Base-by-base conservation (phyloP, 2,797 vertebrate species). In the Notamacropus eugenii region DNA sequence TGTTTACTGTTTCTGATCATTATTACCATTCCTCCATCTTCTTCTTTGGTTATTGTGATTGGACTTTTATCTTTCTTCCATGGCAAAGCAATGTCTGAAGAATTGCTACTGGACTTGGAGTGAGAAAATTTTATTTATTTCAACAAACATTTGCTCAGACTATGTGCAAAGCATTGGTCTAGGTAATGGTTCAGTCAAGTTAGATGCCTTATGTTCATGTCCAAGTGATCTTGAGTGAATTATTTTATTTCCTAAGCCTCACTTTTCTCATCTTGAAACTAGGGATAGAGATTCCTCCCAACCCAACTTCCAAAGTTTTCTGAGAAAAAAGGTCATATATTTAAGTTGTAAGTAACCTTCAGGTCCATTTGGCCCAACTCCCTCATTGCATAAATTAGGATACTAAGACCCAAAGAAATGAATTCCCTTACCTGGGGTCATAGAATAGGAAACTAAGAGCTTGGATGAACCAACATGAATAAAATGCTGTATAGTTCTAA, bases 21-120 rank as follows among this genome's bases (percentile, higher is more conserved):
- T 93, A 96, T n/a, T 19, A 56, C 1, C 92, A 93, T 59, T 46
- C 22, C 74, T 93, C 19, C n/a, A 92, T 34, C 50, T 90, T 90
- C 4, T 55, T 95, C 1, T 54, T 74, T 3, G 1, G 16, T 24
- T 19, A 3, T 62, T 31, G 19, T 96, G 56, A 95, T 95, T 93
- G 91, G 62, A 56, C 54, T 28, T 54, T 1, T 50, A 58, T 57
- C 24, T 96, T 54, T 57, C 82, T 82, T 16, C 5, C 92, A 59
- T n/a, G 52, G 5, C 29, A 46, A 4, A 55, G 1, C 0, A 55
- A 0, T 10, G 31, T 94, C 92, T 92, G 90, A 54, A 3, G 27
- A 94, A 46, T 40, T n/a, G 10, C 8, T 40, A 1, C 62, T 96
- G 34, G 50, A 55, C 28, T 54, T 4, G 28, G 14, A 31, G 11